Percentiles rank a stretch among this genome's conserved stretches.
Conservation (phyloP, 2,888 invertebrate genomes). For the Pseudococcus longispinus region DNA sequence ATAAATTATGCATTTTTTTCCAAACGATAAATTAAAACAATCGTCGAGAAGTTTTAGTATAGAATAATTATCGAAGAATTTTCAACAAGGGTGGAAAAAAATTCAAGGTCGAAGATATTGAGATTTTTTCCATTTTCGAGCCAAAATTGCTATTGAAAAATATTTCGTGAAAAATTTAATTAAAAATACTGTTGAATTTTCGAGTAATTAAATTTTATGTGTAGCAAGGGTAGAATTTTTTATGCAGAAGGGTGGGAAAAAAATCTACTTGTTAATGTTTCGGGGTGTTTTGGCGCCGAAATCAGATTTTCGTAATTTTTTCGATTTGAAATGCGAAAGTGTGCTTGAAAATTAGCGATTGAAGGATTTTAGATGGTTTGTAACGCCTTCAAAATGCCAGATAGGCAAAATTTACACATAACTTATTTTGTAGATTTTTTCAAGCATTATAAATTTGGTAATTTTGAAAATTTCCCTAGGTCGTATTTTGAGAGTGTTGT, state of each 20-base stretch:
- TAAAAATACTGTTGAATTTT: neutral
- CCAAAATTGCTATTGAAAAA: neutral
- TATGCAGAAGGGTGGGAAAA: neutral
- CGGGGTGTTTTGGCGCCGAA: neutral
- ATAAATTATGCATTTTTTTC: slow-evolving; percentile 22
- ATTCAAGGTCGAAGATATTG: neutral
- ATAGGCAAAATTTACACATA: no score
- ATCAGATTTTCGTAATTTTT: no score
- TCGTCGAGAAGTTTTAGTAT: neutral
- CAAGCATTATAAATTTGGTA: no score
- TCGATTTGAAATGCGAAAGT: no score
- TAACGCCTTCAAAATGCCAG: no score
- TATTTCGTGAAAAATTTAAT: neutral
- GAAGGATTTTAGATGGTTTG: no score
- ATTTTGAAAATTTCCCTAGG: no score
- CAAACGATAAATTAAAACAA: neutral
- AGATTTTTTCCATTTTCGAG: neutral
- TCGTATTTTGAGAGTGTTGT: no score
- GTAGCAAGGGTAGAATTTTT: neutral
- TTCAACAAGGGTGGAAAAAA: neutral
- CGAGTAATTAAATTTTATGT: neutral
- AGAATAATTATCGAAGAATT: slow-evolving; percentile 6
- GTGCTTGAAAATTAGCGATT: no score
- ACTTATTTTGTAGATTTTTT: no score
- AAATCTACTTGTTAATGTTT: neutral